Evolutionary conservation across 2,797 vertebrate species (phyloP).

Genomic region (Cetoscarus ocellatus): DNA sequence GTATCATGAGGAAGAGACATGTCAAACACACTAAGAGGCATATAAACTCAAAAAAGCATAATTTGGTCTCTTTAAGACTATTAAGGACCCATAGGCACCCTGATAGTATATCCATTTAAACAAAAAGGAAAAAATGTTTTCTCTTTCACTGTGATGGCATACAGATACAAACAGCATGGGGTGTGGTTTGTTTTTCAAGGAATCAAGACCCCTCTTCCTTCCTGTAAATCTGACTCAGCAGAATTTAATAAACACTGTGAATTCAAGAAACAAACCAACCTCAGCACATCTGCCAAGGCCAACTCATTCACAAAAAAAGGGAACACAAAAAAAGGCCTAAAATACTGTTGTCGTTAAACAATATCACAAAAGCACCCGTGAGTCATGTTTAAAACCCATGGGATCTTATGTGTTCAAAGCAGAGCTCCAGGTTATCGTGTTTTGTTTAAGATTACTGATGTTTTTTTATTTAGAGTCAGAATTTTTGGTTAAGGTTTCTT

Average conservation of each 20-base stretch:
- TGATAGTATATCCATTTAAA: no score
- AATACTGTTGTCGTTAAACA: neutral
- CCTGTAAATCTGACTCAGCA: constrained; percentile 28
- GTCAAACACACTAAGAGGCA: no score
- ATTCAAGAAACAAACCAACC: constrained; percentile 10
- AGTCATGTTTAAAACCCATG: neutral
- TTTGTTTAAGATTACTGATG: no score
- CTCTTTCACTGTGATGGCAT: neutral
- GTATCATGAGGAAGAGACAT: no score
- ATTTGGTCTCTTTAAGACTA: no score
- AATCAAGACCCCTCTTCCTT: constrained; percentile 25
- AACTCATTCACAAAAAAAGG: constrained; percentile 15
- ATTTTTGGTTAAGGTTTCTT: neutral
- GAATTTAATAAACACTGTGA: constrained; percentile 1
- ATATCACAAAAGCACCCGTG: neutral
- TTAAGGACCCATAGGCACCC: no score
- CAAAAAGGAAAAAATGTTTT: neutral
- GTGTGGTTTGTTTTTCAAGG: constrained; percentile 2
- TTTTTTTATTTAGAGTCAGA: no score
- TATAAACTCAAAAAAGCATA: no score
- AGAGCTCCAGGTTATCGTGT: neutral
- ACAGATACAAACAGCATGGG: constrained; percentile 1
- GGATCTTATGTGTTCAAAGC: neutral
- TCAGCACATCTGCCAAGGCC: constrained; percentile 8
- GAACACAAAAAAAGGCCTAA: neutral